phyloP scores from a whole-genome alignment of 1,140 invertebrate genomes.

The Patella vulgata region DNA sequence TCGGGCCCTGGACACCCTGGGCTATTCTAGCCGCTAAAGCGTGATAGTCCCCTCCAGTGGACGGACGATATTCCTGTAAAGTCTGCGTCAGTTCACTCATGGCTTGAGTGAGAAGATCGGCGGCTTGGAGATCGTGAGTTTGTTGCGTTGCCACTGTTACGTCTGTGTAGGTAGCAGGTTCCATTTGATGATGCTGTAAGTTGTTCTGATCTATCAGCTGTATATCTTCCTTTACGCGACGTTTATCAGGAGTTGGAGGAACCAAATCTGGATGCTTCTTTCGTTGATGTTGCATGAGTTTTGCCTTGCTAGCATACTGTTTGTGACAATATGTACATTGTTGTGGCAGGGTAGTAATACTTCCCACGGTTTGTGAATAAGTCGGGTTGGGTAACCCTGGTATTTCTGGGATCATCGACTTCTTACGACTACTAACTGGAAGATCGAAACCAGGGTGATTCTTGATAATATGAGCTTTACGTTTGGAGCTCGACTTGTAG shows the following conservation, averaged over 20 bases:
- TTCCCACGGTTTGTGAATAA: conserved; percentile 79
- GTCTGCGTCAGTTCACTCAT: conserved; percentile 67
- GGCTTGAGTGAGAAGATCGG: conserved; percentile 67
- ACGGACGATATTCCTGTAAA: conserved; percentile 52
- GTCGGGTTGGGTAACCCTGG: conserved; percentile 66
- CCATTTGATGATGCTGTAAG: too few species aligned
- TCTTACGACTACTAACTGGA: conserved; percentile 69
- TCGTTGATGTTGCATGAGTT: conserved; percentile 81
- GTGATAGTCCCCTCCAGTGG: conserved; percentile 29
- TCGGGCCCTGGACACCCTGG: conserved; percentile 1
- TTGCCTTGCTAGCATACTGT: conserved; percentile 83
- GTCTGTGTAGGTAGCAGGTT: conserved; percentile 17
- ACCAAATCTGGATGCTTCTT: conserved; percentile 76
- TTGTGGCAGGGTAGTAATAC: conserved; percentile 79
- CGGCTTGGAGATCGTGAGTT: conserved; percentile 44
- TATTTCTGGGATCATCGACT: conserved; percentile 42
- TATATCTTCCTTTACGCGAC: conserved; percentile 29
- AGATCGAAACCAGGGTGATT: conserved; percentile 83
- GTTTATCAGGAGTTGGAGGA: conserved; percentile 40
- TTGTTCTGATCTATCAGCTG: conserved; percentile 19
- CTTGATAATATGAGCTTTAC: conserved; percentile 86
- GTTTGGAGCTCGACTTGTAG: conserved; percentile 86
- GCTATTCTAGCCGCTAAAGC: conserved; percentile 14
- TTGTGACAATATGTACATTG: conserved; percentile 85
- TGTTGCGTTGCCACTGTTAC: conserved; percentile 24